Evolutionary conservation across 2,888 invertebrate genomes (phyloP), one percentile per base, ranked within the genome.

Genomic region (Cephus pygmeus): DNA sequence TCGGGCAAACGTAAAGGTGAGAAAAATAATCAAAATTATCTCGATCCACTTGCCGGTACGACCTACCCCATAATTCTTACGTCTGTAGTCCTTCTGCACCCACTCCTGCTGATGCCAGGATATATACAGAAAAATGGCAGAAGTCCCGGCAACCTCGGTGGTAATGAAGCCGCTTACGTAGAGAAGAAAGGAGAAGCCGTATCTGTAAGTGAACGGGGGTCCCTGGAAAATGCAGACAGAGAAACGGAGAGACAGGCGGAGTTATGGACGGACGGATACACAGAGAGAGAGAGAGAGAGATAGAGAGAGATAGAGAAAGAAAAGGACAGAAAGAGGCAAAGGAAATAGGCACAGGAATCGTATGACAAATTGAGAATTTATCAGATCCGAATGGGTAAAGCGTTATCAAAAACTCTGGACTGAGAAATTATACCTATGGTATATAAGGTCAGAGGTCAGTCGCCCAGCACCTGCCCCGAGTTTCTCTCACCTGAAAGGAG

Each of bases 101-200:
- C 94, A 93, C 91, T 94, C 94, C 90, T 93, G 93, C 91, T 95
- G 95, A 87, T 95, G 95, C 94, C 95, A 95, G 90, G 95, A 95
- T 87, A 98, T 96, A 92, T 96, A 98, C 83, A 97, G 94, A 91
- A 97, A 97, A 84, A 98, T 95, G 79, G 97, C 97, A 81, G 96
- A 95, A 30, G 97, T 96, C 69, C 97, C 98, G 40, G 97, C 96
- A 81, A 97, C 92, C 91, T 98, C 97, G 12, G 96, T 96, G 79
- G 95, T 94, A 84, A 97, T 93, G 88, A 97, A 97, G 56, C 97
- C 97, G 86, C 95, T 94, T 73, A 97, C 95, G 90, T 97, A 97
- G 69, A 97, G 93, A 76, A 97, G 94, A 91, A 98, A 97, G 80
- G 97, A 97, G 92, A 96, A 97, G 75, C 98, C 98, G 91, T 98